These are phyloP conservation scores for Anthonomus grandis DNA, from an alignment of 1,140 invertebrate species.

Conservation along the genomic window DNA sequence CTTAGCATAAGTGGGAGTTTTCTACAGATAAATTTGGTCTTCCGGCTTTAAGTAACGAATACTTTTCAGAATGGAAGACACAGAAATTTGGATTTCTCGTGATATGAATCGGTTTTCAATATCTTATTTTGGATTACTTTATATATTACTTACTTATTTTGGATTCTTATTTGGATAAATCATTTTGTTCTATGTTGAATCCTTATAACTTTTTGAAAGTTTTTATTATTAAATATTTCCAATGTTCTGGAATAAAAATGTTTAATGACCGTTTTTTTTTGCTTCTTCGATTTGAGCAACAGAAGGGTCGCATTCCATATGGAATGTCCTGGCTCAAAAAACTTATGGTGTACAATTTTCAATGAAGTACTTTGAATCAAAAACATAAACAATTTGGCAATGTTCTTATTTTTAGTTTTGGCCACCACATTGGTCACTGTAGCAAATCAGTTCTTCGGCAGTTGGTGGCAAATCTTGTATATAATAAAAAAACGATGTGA, in stretches of 20 bases:
- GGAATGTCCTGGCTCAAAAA: background rate
- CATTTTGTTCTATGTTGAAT: conserved; percentile 3
- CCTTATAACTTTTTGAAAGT: background rate
- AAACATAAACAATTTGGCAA: background rate
- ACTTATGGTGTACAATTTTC: background rate
- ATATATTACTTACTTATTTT: background rate
- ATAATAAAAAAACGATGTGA: too few species aligned
- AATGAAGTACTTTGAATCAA: background rate
- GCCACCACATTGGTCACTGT: too few species aligned
- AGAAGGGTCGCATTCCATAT: too few species aligned
- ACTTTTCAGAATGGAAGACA: background rate
- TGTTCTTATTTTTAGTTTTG: too few species aligned
- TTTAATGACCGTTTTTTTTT: conserved; percentile 4
- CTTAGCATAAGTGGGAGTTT: background rate
- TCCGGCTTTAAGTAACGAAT: conserved; percentile 10
- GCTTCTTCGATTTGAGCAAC: background rate
- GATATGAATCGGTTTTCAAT: conserved; percentile 4
- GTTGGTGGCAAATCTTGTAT: background rate
- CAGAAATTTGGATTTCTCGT: conserved; percentile 1
- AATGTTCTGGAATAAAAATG: conserved; percentile 4
- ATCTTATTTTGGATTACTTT: conserved; percentile 8
- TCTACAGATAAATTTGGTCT: conserved; percentile 12
- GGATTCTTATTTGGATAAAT: conserved; percentile 1
- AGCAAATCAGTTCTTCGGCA: background rate
- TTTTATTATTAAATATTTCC: conserved; percentile 5